Conservation (phyloP, 2,113 vertebrate genomes). For the Ptilonorhynchus violaceus region DNA sequence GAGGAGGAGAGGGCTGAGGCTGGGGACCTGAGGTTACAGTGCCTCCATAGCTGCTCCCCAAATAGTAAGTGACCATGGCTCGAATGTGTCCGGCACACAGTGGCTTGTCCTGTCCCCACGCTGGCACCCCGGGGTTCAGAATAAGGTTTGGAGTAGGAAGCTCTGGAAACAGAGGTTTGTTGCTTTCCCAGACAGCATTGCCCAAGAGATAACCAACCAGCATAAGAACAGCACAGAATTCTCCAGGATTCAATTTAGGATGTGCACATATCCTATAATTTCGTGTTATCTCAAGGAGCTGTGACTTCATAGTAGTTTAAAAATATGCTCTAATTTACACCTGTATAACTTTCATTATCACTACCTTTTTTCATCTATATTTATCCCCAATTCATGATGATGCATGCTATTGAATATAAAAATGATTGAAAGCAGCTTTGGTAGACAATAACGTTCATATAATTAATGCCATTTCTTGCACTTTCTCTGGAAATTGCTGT, state of each 20-base stretch:
- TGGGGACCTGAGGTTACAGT: constrained; percentile 72
- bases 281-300: constrained; percentile 34
- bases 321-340: constrained; percentile 59
- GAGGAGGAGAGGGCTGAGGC: constrained; percentile 72
- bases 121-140: not conserved
- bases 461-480: constrained; percentile 42
- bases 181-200: not conserved
- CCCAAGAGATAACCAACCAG: not conserved
- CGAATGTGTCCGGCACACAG: not conserved
- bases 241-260: constrained; percentile 6
- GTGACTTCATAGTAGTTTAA: constrained; percentile 49
- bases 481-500: constrained; percentile 9
- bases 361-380: constrained; percentile 47
- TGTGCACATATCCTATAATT: constrained; percentile 46
- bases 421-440: constrained; percentile 46
- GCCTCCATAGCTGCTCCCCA: constrained; percentile 73
- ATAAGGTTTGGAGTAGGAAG: not conserved
- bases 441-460: constrained; percentile 28
- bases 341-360: constrained; percentile 55
- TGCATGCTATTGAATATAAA: constrained; percentile 58
- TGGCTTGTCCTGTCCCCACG: not conserved
- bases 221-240: not conserved
- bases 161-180: not conserved
- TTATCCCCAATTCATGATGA: constrained; percentile 43
- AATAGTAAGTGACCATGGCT: constrained; percentile 73